Evolutionary conservation across 1,140 invertebrate genomes (phyloP).

Genomic region (Trinorchestia longiramus): DNA sequence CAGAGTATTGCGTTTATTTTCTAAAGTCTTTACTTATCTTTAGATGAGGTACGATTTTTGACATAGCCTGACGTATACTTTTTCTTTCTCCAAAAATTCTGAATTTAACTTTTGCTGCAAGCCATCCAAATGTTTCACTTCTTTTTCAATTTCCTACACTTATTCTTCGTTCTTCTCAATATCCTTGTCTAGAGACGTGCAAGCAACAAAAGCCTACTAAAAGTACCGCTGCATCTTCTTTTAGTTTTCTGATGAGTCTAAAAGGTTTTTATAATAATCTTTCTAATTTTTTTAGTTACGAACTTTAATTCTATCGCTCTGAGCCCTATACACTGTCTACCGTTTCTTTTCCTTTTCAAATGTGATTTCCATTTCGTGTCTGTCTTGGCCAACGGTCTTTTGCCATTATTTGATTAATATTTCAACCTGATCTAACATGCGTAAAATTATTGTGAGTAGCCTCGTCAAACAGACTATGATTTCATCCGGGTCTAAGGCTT

Average conservation of each 20-base stretch:
- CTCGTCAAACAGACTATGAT: not conserved
- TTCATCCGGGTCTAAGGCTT: not conserved
- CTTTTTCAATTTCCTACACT: not conserved
- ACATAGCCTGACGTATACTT: not conserved
- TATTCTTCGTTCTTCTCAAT: not conserved
- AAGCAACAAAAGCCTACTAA: not conserved
- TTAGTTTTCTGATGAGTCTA: not conserved
- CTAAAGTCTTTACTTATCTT: constrained; percentile 2
- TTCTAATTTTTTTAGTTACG: constrained; percentile 2
- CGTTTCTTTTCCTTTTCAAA: not conserved
- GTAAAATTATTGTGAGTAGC: not conserved
- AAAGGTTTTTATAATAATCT: not conserved
- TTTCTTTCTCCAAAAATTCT: not conserved
- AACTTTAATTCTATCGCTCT: constrained; percentile 5
- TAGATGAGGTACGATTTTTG: not conserved
- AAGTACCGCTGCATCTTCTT: not conserved
- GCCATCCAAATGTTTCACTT: not conserved
- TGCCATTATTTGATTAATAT: not conserved
- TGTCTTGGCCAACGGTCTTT: not conserved
- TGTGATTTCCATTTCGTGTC: not conserved
- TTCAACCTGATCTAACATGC: not conserved
- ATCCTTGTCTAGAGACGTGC: not conserved
- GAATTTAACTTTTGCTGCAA: not conserved
- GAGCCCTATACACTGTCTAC: not conserved
- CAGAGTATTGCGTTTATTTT: not conserved